Evolutionary conservation across 1,140 invertebrate species (phyloP).

Genomic region (Habropoda laboriosa): DNA sequence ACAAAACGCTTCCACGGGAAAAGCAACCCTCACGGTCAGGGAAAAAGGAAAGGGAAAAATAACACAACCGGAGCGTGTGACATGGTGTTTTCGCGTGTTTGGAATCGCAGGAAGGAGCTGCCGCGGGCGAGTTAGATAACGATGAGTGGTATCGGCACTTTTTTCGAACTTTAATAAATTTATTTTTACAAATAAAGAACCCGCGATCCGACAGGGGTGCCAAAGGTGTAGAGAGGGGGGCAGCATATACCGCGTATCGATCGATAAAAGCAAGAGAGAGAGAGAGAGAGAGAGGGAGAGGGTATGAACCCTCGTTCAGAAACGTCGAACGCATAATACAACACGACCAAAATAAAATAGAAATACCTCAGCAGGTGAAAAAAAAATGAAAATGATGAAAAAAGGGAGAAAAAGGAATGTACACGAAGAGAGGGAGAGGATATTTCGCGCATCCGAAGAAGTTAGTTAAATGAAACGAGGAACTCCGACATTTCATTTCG

Average conservation of each 20-base stretch:
- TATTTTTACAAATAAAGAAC: slow-evolving; percentile 28
- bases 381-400: not conserved
- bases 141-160: slow-evolving; percentile 32
- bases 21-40: too few species aligned
- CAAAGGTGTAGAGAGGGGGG: not conserved
- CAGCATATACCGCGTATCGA: not conserved
- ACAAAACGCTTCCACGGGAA: too few species aligned
- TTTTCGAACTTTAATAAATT: slow-evolving; percentile 32
- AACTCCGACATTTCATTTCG: slow-evolving; percentile 6
- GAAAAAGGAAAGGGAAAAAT: slow-evolving; percentile 4
- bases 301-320: not conserved
- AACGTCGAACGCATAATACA: slow-evolving; percentile 14
- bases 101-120: not conserved
- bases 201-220: not conserved
- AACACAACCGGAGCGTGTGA: not conserved
- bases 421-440: too few species aligned
- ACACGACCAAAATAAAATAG: not conserved
- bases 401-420: not conserved
- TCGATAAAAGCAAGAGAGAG: slow-evolving; percentile 10
- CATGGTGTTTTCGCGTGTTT: not conserved
- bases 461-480: slow-evolving; percentile 25
- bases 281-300: too few species aligned
- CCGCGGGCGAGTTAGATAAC: slow-evolving; percentile 9
- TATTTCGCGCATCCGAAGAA: not conserved
- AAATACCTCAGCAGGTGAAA: not conserved